Evolutionary conservation across 2,888 invertebrate species (phyloP).

Genomic region (Aplocera efformata): DNA sequence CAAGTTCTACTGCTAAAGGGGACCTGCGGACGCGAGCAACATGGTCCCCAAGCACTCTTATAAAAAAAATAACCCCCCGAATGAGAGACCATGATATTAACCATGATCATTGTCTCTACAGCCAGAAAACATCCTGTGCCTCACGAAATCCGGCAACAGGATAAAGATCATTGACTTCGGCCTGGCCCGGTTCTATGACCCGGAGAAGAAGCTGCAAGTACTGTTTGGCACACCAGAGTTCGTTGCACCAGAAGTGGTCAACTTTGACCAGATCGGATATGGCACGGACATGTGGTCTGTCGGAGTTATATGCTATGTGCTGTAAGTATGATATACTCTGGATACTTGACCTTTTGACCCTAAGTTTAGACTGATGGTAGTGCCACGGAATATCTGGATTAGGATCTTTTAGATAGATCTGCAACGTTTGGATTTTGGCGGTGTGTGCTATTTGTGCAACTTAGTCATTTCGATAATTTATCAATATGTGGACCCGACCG

Average conservation of each 20-base stretch:
- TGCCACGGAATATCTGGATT: no score
- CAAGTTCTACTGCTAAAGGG: no score
- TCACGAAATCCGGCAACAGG: slow-evolving; percentile 97
- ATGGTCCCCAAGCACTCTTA: no score
- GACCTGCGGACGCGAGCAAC: no score
- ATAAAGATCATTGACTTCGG: slow-evolving; percentile 99
- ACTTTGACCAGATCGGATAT: slow-evolving; percentile 97
- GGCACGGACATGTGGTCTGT: slow-evolving; percentile 99
- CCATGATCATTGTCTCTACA: slow-evolving; percentile 54
- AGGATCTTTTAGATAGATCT: no score
- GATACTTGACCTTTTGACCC: no score
- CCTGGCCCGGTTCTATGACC: slow-evolving; percentile 94
- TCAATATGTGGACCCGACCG: no score
- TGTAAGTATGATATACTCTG: slow-evolving; percentile 85
- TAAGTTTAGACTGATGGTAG: no score
- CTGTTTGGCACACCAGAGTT: slow-evolving; percentile 99
- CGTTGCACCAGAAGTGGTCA: slow-evolving; percentile 98
- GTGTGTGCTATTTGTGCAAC: no score
- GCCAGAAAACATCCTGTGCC: slow-evolving; percentile 99
- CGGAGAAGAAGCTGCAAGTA: slow-evolving; percentile 94
- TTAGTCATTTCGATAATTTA: no score
- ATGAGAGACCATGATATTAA: not conserved
- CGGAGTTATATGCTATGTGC: slow-evolving; percentile 98
- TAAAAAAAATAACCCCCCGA: no score
- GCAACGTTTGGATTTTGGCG: no score